Conservation (phyloP, 2,113 vertebrate genomes). For the Dinomys branickii region DNA sequence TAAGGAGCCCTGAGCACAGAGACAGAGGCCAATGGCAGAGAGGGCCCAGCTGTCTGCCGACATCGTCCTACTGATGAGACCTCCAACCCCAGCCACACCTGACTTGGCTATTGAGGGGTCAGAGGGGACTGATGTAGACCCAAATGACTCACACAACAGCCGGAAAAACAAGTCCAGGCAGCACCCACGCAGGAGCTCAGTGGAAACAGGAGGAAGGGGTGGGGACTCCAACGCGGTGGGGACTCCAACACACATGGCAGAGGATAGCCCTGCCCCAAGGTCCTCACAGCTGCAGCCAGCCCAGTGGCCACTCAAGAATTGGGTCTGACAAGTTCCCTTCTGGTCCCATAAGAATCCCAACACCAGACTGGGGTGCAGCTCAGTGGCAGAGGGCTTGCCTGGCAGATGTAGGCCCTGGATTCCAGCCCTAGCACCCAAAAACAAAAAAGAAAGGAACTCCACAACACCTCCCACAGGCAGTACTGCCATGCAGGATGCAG, state of each 20-base stretch:
- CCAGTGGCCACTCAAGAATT: neutral
- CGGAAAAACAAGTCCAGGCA: neutral
- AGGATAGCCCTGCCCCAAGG: neutral
- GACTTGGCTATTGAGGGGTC: neutral
- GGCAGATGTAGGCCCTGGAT: neutral
- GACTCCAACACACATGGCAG: neutral
- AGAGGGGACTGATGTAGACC: neutral
- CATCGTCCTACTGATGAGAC: accelerated
- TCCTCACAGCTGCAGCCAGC: neutral
- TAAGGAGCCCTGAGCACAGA: neutral
- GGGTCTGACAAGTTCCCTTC: neutral
- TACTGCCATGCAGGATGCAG: neutral
- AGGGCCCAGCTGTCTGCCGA: no score
- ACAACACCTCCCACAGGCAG: neutral
- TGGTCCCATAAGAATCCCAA: neutral
- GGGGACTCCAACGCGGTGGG: neutral
- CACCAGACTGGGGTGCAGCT: neutral
- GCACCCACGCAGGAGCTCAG: neutral
- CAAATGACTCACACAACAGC: neutral
- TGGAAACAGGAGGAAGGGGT: neutral
- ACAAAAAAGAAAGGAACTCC: neutral
- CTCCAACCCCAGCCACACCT: no score
- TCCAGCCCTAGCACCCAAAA: neutral
- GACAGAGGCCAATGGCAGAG: no score
- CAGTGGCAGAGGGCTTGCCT: no score